Evolutionary conservation across 2,797 vertebrate genomes (phyloP).

Genomic region (Anguilla obscura): DNA sequence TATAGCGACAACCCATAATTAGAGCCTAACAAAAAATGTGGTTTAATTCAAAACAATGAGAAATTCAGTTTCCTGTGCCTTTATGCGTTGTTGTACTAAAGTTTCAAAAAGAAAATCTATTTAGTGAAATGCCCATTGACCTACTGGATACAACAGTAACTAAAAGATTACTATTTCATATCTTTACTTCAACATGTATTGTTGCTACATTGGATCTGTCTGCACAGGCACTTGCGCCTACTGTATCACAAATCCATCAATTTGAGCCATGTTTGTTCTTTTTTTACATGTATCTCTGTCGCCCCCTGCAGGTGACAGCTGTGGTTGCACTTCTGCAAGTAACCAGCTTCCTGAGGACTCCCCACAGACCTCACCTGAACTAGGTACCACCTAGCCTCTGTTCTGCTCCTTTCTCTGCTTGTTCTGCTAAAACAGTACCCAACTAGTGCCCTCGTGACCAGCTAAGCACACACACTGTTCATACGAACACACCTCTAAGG

Average conservation of each 20-base stretch:
- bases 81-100: neutral
- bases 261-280: neutral
- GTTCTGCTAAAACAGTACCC: neutral
- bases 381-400: slow-evolving; percentile 61
- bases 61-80: neutral
- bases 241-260: neutral
- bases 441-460: neutral
- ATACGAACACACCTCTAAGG: neutral
- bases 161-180: neutral
- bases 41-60: neutral
- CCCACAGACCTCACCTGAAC: slow-evolving; percentile 68
- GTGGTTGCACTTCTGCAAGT: slow-evolving; percentile 61
- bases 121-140: neutral
- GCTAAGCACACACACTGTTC: neutral
- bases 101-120: neutral
- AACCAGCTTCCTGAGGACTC: slow-evolving; percentile 68
- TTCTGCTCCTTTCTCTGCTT: neutral
- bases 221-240: neutral
- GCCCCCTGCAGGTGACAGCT: slow-evolving; percentile 72
- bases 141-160: neutral
- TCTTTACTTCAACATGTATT: neutral
- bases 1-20: neutral
- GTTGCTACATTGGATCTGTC: neutral
- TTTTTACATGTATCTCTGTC: slow-evolving; percentile 41
- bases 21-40: neutral